A percentile compares a stretch with the other conserved stretches of the same genome.
Evolutionary conservation across 2,888 invertebrate genomes (phyloP).

Genomic region (Gerris lacustris): DNA sequence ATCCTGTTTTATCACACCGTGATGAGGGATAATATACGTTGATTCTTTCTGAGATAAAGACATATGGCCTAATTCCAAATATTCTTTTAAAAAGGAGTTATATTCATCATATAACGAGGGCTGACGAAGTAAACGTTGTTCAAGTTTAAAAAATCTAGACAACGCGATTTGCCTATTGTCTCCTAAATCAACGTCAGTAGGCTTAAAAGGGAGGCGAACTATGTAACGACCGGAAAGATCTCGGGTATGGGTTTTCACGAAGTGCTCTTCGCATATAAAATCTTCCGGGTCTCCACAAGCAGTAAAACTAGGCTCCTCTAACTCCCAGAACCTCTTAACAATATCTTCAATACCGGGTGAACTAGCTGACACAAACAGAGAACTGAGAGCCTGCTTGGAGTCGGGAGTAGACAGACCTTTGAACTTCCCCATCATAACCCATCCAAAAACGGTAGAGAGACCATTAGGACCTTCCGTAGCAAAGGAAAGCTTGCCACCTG

Average conservation of each 20-base stretch:
- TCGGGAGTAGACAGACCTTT: background rate
- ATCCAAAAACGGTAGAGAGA: slow-evolving; percentile 16
- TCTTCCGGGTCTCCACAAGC: background rate
- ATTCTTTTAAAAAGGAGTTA: slow-evolving; percentile 27
- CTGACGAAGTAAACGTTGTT: slow-evolving; percentile 12
- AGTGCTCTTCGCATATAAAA: slow-evolving; percentile 5
- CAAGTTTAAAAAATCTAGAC: too few relatives aligned
- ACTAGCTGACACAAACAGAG: background rate
- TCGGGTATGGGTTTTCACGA: slow-evolving; percentile 11
- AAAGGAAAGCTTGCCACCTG: slow-evolving; percentile 5
- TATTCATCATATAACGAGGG: slow-evolving; percentile 18
- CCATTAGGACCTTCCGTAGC: slow-evolving; percentile 10
- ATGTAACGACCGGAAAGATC: background rate
- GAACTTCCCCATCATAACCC: slow-evolving; percentile 1
- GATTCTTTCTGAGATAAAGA: background rate
- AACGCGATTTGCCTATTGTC: slow-evolving; percentile 13
- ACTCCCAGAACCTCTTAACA: slow-evolving; percentile 14
- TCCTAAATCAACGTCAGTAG: slow-evolving; percentile 4
- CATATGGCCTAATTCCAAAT: slow-evolving; percentile 27
- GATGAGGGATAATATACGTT: slow-evolving; percentile 24
- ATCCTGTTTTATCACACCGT: slow-evolving; percentile 24
- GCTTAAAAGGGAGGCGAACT: slow-evolving; percentile 11
- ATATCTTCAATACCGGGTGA: background rate
- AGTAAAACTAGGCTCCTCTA: slow-evolving; percentile 5
- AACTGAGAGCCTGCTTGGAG: background rate